Base-by-base conservation (phyloP, 2,113 vertebrate genomes). In the Lepus europaeus region DNA sequence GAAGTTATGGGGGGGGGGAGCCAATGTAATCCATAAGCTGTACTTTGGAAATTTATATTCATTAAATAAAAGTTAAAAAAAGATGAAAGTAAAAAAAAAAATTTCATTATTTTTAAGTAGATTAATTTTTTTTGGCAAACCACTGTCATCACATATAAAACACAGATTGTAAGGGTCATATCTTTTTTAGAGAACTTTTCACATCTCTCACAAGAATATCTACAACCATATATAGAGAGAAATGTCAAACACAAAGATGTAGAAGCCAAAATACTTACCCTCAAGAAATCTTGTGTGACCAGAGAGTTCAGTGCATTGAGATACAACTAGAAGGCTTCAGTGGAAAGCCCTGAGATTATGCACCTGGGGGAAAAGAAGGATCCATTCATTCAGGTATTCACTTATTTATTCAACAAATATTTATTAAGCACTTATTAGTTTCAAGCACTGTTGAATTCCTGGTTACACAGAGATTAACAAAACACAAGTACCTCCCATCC, bases 361-460 rank as follows among this genome's bases (percentile, higher is more conserved):
- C 2, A 74, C 23, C 20, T 45, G 70, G 68, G 51, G 80, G 79
- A 69, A 39, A 70, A 81, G 80, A 84, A 66, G 6, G 56, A 68
- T 73, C 8, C 23, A 90, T n/a, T 1, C 10, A 36, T 70, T 84
- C 27, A 73, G 59, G 56, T 33, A 56, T 73, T 80, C 19, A 78
- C 10, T 23, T 27, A 81, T 53, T 81, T 27, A 22, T 16, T 73
- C 25, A 91, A 61, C 33, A 82, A 77, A 78, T 94, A 88, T 81
- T 96, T 90, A 84, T 23, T 25, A 27, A 93, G 33, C 6, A 86
- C 17, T 36, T 77, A 78, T 56, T 85, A 86, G 20, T 84, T 93
- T 94, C n/a, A 85, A 23, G 33, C 11, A 68, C 69, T 56, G 5
- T 85, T 68, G 87, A 56, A 84, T n/a, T 85, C 23, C 51, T 87